Conservation (phyloP, 2,113 vertebrate genomes). For the Carettochelys insculpta region DNA sequence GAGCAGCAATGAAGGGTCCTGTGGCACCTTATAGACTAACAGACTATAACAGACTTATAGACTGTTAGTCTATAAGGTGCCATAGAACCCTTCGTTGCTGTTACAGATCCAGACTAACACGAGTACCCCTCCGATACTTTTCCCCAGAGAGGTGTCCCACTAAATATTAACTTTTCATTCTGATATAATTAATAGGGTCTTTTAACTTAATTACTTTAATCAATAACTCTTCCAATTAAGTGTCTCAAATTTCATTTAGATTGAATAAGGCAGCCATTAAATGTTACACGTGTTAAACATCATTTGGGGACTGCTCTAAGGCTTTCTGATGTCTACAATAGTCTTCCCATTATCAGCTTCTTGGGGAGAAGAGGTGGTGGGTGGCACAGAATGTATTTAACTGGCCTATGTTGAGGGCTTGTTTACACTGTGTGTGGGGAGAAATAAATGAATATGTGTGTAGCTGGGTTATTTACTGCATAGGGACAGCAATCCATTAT, state of each 20-base stretch:
- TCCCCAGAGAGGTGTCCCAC: neutral
- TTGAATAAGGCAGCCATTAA: conserved; percentile 60
- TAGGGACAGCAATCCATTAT: neutral
- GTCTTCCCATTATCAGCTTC: conserved; percentile 19
- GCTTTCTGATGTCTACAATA: conserved; percentile 49
- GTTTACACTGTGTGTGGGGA: neutral
- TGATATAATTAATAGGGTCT: conserved; percentile 65
- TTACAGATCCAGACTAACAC: too few relatives aligned
- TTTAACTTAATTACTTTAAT: conserved; percentile 62
- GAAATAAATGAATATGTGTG: neutral
- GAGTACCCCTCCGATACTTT: too few relatives aligned
- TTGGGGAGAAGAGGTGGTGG: neutral
- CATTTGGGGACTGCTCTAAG: conserved; percentile 55
- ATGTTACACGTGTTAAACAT: conserved; percentile 63
- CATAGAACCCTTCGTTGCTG: too few relatives aligned
- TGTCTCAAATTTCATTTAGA: conserved; percentile 65
- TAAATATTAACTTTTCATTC: conserved; percentile 55
- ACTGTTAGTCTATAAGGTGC: too few relatives aligned
- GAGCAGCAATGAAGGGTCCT: too few relatives aligned
- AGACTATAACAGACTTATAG: too few relatives aligned
- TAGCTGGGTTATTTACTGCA: neutral
- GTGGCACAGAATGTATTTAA: neutral
- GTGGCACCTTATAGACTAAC: too few relatives aligned
- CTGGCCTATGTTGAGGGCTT: conserved; percentile 14
- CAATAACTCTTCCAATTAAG: conserved; percentile 61